Evolutionary conservation across 2,888 invertebrate genomes (phyloP), one percentile per base, ranked within the genome.

Genomic region (Cheilosia grossa): DNA sequence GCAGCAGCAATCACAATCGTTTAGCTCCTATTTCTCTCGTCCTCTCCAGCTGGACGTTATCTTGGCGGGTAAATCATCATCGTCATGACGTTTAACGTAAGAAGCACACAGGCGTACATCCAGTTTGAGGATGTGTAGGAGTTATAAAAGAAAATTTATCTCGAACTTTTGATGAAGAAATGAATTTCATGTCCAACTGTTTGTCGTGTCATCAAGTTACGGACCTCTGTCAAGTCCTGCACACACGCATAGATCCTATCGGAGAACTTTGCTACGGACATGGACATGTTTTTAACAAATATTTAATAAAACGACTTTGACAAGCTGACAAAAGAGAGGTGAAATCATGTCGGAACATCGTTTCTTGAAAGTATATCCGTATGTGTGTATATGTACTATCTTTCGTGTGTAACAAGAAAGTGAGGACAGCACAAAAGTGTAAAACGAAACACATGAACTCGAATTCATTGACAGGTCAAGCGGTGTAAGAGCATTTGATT

Each of bases 191-290:
- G 63, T 78, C 82, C 66, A 78, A 72, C 54, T 82, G 77, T 77
- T 82, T 77, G 77, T 78, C 75, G 70, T 82, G 82, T 77, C 77
- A 70, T 82, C 77, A 49, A 64, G 64, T 82, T 77, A 59, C 70
- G 64, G 51, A 27, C 58, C 74, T 59, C 59, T 40, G 67, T 51
- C 54, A 33, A 30, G 63, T 75, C 40, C 61, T 42, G 44, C 56
- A 53, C 37, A 56, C 15, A 37, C 30, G n/a, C 21, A 53, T 47
- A 47, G 72, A 72, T 78, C 42, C 40, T 49, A 66, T 64, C 69
- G 44, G 19, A 10, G 33, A 58, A 69, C 54, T 75, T 63, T 70
- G 54, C 27, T 70, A 49, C 30, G 24, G 51, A 33, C 67, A 66
- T 69, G 27, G 69, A 54, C 59, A 49, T 69, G 59, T 77, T 77